Conservation (phyloP, 2,113 vertebrate genomes). For the Peromyscus polionotus region DNA sequence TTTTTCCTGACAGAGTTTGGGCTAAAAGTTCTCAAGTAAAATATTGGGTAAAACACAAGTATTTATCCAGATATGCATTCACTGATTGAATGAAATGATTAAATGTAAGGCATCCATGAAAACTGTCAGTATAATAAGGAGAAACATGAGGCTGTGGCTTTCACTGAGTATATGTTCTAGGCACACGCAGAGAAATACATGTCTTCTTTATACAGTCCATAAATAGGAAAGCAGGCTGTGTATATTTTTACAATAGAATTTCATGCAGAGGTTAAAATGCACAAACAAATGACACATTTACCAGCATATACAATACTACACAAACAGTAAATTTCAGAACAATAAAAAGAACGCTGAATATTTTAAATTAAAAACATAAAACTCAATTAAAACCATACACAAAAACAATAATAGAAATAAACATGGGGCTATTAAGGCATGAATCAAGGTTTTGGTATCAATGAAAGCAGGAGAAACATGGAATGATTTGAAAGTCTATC, state of each 20-base stretch:
- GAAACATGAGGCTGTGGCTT: background rate
- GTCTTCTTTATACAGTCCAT: background rate
- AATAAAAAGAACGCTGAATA: background rate
- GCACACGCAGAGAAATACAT: background rate
- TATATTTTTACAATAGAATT: background rate
- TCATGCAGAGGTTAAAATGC: background rate
- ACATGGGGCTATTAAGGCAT: no score
- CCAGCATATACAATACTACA: background rate
- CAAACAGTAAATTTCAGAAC: background rate
- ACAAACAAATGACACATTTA: background rate
- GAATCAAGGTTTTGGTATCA: background rate
- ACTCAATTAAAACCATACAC: background rate
- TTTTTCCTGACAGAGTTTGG: constrained; percentile 13
- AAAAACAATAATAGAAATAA: background rate
- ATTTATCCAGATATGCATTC: background rate
- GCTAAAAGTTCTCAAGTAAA: background rate
- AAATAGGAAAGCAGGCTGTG: background rate
- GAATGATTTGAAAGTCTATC: background rate
- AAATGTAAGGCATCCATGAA: background rate
- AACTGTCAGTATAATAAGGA: background rate
- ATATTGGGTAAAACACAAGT: background rate
- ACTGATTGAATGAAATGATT: background rate
- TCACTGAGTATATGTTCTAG: background rate
- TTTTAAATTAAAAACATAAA: background rate
- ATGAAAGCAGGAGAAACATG: background rate